A percentile compares a stretch with the other conserved stretches of the same genome.
Evolutionary conservation across 1,140 invertebrate genomes (phyloP).

Genomic region (Neuroterus valhalla): DNA sequence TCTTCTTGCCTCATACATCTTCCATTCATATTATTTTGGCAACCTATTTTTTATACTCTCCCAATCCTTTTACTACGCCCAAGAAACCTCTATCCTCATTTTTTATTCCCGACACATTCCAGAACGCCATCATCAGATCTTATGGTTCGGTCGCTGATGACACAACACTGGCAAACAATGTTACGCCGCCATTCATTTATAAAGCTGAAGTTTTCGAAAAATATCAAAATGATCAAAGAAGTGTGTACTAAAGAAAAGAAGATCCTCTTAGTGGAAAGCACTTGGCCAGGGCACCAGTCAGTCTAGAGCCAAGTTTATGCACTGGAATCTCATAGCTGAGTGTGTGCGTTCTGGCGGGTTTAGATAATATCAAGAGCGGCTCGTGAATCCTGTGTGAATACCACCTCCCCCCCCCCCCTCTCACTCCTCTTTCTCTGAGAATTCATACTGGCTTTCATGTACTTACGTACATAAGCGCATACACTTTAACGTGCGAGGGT

Average conservation of each 20-base stretch:
- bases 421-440: not conserved
- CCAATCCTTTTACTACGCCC: no score
- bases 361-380: slow-evolving; percentile 27
- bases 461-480: slow-evolving; percentile 9
- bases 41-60: no score
- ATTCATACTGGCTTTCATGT: not conserved
- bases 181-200: no score
- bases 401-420: not conserved
- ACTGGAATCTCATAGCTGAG: not conserved
- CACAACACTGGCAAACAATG: no score
- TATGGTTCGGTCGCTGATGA: no score
- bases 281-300: slow-evolving; percentile 4
- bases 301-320: slow-evolving; percentile 8
- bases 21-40: no score
- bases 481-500: slow-evolving; percentile 14
- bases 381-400: slow-evolving; percentile 27
- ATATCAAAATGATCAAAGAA: no score
- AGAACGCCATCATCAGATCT: no score
- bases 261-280: slow-evolving; percentile 12
- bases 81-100: no score
- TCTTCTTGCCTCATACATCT: no score
- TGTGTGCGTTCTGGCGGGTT: slow-evolving; percentile 13
- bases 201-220: no score
- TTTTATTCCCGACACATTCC: no score
- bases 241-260: not conserved